Evolutionary conservation across 2,888 invertebrate species (phyloP), one percentile per base, ranked within the genome.

Genomic region (Platypus cylindrus): DNA sequence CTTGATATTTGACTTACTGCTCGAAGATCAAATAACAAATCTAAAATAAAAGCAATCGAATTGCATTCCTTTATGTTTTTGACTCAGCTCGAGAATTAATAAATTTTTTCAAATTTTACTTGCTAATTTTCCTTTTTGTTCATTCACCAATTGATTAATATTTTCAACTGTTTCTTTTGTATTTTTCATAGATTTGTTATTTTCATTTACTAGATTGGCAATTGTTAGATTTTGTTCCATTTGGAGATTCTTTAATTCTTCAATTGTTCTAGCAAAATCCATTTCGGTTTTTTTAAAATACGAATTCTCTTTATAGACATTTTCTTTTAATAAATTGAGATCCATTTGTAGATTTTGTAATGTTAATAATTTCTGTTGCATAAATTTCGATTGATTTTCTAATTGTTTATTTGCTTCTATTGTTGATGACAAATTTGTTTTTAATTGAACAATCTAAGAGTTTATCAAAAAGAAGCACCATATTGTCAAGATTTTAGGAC

Each of bases 1-100:
- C 63, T 61, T 1, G 67, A 62, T 30, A 65, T 65, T 44, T 65
- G 64, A 40, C 62, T 67, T 37, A 67, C 58, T 9, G 64, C 59
- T 47, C 65, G 65, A 1, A 68, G 55, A 48, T 70, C 69, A 35
- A 62, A 66, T 42, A 64, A 30, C 13, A 38, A 23, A 23, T 34
- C 41, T 41, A 22, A 26, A 39, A 35, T 8, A 12, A 16, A 24
- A 11, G n/a, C n/a, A n/a, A n/a, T n/a, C n/a, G n/a, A n/a, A n/a
- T n/a, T n/a, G n/a, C n/a, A n/a, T n/a, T n/a, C n/a, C n/a, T n/a
- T n/a, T n/a, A n/a, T n/a, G n/a, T n/a, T n/a, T n/a, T n/a, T n/a
- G n/a, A n/a, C n/a, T n/a, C n/a, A n/a, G n/a, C n/a, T n/a, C n/a
- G n/a, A n/a, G n/a, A n/a, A n/a, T n/a, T n/a, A n/a, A n/a, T n/a